These are phyloP conservation scores for Eilema caniola DNA, from an alignment of 2,888 invertebrate genomes.

Conservation along the genomic window DNA sequence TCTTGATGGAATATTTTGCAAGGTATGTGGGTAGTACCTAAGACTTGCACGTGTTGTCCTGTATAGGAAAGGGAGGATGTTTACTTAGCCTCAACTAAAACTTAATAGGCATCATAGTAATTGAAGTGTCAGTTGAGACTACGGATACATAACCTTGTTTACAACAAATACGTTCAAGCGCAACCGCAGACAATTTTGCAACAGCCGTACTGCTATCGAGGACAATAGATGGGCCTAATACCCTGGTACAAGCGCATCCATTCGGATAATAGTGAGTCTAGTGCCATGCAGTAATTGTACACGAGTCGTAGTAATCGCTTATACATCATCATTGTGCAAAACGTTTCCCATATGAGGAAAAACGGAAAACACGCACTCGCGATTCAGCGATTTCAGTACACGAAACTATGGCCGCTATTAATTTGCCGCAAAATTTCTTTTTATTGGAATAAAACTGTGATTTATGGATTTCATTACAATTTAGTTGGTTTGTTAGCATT, in stretches of 20 bases:
- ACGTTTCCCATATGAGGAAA: constrained; percentile 60
- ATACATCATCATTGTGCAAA: constrained; percentile 60
- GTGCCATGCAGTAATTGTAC: constrained; percentile 40
- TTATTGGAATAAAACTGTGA: not conserved
- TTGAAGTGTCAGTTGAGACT: too few relatives aligned
- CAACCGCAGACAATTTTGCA: constrained; percentile 20
- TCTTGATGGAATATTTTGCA: too few relatives aligned
- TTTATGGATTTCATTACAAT: not conserved
- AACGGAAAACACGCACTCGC: constrained; percentile 36
- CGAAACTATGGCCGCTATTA: too few relatives aligned
- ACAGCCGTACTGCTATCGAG: constrained; percentile 29
- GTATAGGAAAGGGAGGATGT: too few relatives aligned
- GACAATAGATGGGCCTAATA: constrained; percentile 48
- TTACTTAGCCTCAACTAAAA: too few relatives aligned
- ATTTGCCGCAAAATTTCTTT: not conserved
- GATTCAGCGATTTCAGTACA: not conserved
- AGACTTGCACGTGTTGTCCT: too few relatives aligned
- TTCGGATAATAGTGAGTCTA: constrained; percentile 58
- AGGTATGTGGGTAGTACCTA: too few relatives aligned
- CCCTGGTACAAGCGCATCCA: constrained; percentile 55
- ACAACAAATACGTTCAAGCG: too few relatives aligned
- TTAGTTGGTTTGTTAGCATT: too few relatives aligned
- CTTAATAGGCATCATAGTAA: too few relatives aligned
- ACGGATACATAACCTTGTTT: not conserved
- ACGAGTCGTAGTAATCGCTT: constrained; percentile 53